Evolutionary conservation across 2,888 invertebrate species (phyloP).

Genomic region (Diadegma fenestrale): DNA sequence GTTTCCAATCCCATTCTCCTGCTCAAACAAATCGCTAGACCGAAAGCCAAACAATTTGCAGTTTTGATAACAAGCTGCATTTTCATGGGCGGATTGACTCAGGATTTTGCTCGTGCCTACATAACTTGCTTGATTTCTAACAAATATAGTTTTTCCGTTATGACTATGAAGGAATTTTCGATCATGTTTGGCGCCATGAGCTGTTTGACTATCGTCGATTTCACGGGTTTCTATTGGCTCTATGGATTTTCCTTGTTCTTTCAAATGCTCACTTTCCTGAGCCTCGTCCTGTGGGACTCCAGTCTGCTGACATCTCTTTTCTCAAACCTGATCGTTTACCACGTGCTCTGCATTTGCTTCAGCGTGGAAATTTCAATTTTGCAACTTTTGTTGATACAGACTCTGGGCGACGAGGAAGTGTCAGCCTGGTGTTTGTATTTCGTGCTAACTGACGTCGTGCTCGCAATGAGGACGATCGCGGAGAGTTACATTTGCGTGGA

Average conservation of each 20-base stretch:
- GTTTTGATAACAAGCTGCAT: constrained; percentile 34
- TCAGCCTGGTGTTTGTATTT: constrained; percentile 64
- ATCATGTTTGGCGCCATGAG: constrained; percentile 59
- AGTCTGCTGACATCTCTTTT: background rate
- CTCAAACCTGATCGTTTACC: constrained; percentile 42
- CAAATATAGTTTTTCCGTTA: constrained; percentile 31
- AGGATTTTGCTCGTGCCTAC: constrained; percentile 51
- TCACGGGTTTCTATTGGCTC: constrained; percentile 56
- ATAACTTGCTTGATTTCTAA: constrained; percentile 32
- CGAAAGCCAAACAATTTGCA: constrained; percentile 43
- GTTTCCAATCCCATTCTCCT: constrained; percentile 44
- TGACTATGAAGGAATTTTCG: constrained; percentile 33
- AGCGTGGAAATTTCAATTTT: constrained; percentile 51
- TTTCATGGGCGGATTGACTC: constrained; percentile 27
- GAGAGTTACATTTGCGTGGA: constrained; percentile 44
- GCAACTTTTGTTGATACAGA: constrained; percentile 53
- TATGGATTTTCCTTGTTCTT: constrained; percentile 30
- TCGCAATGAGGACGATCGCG: constrained; percentile 13
- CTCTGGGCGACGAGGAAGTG: constrained; percentile 61
- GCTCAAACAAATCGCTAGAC: constrained; percentile 51
- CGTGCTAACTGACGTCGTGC: constrained; percentile 26
- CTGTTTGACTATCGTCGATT: constrained; percentile 53
- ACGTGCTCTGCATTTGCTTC: constrained; percentile 44
- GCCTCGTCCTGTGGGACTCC: constrained; percentile 41
- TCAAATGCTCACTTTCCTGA: constrained; percentile 29